Evolutionary conservation across 1,140 invertebrate species (phyloP), one percentile per base, ranked within the genome.

Genomic region (Bathynomus jamesi): DNA sequence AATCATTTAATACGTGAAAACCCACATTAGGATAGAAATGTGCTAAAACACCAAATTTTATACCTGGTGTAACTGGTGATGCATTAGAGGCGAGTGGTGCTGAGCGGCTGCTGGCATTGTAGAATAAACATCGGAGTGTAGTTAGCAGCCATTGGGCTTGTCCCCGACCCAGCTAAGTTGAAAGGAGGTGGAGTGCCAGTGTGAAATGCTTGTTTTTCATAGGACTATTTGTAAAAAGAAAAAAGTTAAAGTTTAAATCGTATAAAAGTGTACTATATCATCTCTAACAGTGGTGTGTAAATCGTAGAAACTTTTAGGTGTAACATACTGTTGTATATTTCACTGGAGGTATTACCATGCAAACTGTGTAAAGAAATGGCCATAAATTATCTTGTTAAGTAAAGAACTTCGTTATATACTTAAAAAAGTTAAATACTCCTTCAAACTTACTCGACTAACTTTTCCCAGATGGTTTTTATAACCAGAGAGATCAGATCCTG

Each of bases 171-270:
- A 30, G 88, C 85, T 77, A 92, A 81, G 67, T 87, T 88, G 81
- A 91, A 92, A 31, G 91, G 90, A 29, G 90, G 91, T 28, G 91
- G 91, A 40, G 91, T 92, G 67, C 88, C 90, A 63, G 90, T 90
- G 81, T 91, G 90, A 83, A 91, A 92, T 79, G 88, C 89, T 81
- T 90, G 89, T 83, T 93, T 93, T 73, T 93, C 91, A 81, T 91
- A 92, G 3, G 90, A 90, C 90, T 93, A 81, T 24, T 85, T 83
- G 74, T 78, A 78, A 77, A 53, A 70, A 28, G 68, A 32, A 29
- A 27, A 74, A 69, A 69, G 77, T 67, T 74, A 78, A 67, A 65
- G 29, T 28, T 40, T 7, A 40, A 40, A 40, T 8, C 32, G 32
- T 40, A 8, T 40, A 40, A 7, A 40, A 8, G 7, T 40, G 17